These are phyloP conservation scores for Mungos mungo DNA, from an alignment of 2,113 vertebrate species.

Conservation along the genomic window DNA sequence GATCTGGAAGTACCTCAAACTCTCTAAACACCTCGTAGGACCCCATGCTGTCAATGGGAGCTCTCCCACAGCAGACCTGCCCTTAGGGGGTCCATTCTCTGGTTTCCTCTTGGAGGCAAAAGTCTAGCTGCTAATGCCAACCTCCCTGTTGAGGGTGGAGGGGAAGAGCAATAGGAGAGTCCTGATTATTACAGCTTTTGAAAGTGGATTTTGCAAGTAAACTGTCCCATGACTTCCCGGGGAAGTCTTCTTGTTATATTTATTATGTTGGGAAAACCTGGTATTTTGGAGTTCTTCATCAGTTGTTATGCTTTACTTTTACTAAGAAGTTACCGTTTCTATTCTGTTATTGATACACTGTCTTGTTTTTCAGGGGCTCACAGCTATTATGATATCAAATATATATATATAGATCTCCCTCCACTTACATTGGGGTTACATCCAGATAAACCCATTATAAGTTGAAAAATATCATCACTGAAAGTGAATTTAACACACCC, in stretches of 20 bases:
- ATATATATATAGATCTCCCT: background rate
- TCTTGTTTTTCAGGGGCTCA: background rate
- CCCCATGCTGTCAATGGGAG: too few relatives aligned
- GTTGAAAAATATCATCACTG: background rate
- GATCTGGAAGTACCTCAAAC: background rate
- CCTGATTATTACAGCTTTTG: background rate
- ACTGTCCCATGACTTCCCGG: background rate
- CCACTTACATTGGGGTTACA: background rate
- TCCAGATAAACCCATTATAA: background rate
- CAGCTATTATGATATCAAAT: background rate
- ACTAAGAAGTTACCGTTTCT: background rate
- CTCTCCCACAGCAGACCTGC: background rate
- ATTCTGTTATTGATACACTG: background rate
- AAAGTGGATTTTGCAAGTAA: background rate
- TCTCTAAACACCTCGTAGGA: background rate
- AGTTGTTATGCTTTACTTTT: background rate
- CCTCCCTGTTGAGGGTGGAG: background rate
- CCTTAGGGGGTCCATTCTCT: background rate
- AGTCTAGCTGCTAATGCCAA: background rate
- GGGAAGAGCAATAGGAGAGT: background rate
- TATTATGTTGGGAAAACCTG: background rate
- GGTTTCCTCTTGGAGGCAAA: background rate
- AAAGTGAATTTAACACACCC: background rate
- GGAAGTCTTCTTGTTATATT: background rate
- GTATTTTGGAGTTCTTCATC: background rate